phyloP scores from a whole-genome alignment of 2,113 vertebrate genomes.

The Centropus unirufus region DNA sequence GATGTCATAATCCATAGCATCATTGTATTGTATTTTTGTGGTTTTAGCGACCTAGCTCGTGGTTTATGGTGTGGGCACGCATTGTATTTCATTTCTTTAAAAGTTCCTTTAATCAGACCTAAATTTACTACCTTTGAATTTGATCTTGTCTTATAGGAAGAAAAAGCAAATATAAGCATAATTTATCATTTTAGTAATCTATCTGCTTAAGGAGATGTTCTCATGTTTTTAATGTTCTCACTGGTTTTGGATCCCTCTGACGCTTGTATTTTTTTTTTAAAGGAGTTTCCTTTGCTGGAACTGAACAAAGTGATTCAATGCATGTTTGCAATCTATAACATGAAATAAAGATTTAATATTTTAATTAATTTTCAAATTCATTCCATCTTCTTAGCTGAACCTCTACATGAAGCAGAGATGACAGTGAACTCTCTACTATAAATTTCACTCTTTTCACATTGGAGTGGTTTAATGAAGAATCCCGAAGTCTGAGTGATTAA shows the following conservation, averaged over 20 bases:
- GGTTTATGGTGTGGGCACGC: neutral
- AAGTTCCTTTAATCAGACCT: neutral
- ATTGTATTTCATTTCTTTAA: neutral
- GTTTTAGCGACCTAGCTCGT: neutral
- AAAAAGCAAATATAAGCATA: neutral
- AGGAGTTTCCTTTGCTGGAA: neutral
- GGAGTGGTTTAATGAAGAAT: neutral
- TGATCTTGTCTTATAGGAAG: neutral
- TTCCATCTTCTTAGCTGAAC: neutral
- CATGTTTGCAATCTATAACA: neutral
- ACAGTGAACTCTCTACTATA: neutral
- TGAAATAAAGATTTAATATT: neutral
- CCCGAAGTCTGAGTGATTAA: neutral
- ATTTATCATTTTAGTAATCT: neutral
- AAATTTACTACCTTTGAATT: neutral
- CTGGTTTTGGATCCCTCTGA: neutral
- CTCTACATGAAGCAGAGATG: neutral
- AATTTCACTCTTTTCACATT: neutral
- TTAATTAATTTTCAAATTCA: neutral
- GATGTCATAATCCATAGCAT: neutral
- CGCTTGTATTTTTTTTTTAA: neutral
- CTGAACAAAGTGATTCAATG: neutral
- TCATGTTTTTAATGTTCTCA: neutral
- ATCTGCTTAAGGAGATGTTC: neutral
- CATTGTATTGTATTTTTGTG: neutral